Evolutionary conservation across 2,113 vertebrate genomes (phyloP).

Genomic region (Calonectris borealis): DNA sequence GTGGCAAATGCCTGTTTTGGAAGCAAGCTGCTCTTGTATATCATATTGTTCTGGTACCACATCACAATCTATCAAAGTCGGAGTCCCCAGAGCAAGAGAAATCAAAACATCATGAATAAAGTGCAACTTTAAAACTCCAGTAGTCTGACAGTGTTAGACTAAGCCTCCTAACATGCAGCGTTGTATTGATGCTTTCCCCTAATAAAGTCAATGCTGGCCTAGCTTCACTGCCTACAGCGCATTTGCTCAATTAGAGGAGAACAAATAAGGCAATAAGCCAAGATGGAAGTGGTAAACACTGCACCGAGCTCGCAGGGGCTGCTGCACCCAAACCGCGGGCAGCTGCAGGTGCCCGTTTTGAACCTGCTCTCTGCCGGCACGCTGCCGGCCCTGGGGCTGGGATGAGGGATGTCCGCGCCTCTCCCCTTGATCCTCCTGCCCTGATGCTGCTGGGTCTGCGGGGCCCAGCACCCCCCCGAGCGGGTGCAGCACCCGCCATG

Average conservation of each 20-base stretch:
- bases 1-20: not conserved
- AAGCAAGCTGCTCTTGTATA: conserved; percentile 15
- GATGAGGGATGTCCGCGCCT: fast-evolving
- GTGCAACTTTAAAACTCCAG: conserved; percentile 36
- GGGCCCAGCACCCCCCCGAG: fast-evolving
- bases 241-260: conserved; percentile 44
- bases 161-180: not conserved
- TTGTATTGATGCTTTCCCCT: conserved; percentile 4
- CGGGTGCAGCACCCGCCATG: fast-evolving
- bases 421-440: not conserved
- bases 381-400: fast-evolving
- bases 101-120: conserved; percentile 59
- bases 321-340: not conserved
- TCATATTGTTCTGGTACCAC: not conserved
- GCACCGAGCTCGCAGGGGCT: not conserved
- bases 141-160: not conserved
- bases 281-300: not conserved
- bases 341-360: not conserved
- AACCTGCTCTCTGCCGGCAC: not conserved
- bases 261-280: conserved; percentile 14
- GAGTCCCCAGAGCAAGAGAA: conserved; percentile 65
- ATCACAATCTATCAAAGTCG: conserved; percentile 48
- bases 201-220: conserved; percentile 1
- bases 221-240: not conserved
- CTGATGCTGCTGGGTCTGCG: fast-evolving